Conservation (phyloP, 2,888 invertebrate genomes). For the Liodrosophila aerea region DNA sequence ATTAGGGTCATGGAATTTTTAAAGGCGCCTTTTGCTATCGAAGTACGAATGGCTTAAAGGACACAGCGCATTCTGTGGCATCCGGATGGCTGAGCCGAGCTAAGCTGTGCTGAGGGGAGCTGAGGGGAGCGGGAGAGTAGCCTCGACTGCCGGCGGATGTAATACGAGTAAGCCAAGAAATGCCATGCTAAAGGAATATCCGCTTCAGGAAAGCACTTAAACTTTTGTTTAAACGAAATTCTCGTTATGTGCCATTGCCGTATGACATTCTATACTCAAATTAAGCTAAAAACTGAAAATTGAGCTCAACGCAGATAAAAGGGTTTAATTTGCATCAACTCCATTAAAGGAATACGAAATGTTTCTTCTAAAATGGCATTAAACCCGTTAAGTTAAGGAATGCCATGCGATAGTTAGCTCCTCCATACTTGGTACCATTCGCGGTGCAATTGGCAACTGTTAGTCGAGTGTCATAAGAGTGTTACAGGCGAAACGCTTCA, state of each 20-base stretch:
- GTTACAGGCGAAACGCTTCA: constrained; percentile 27
- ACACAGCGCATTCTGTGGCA: neutral
- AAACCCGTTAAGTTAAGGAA: no score
- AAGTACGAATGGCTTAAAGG: constrained; percentile 42
- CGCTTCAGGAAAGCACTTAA: constrained; percentile 39
- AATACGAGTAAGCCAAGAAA: constrained; percentile 31
- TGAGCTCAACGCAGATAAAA: neutral
- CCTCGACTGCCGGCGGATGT: constrained; percentile 26
- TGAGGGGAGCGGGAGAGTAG: constrained; percentile 1
- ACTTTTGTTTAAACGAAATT: constrained; percentile 38
- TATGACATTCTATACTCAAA: constrained; percentile 15
- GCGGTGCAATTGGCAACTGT: constrained; percentile 4
- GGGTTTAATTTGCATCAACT: neutral
- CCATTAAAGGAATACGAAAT: no score
- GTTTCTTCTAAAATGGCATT: no score
- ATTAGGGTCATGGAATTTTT: constrained; percentile 66
- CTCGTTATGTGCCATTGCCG: constrained; percentile 16
- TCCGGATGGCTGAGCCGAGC: no score
- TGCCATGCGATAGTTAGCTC: no score
- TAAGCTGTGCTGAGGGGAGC: neutral
- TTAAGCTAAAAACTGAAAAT: constrained; percentile 1
- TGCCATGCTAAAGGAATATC: constrained; percentile 29
- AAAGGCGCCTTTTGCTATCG: constrained; percentile 51
- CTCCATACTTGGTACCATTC: no score
- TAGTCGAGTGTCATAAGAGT: constrained; percentile 31